Evolutionary conservation across 2,797 vertebrate genomes (phyloP).

Genomic region (Taeniopygia guttata): DNA sequence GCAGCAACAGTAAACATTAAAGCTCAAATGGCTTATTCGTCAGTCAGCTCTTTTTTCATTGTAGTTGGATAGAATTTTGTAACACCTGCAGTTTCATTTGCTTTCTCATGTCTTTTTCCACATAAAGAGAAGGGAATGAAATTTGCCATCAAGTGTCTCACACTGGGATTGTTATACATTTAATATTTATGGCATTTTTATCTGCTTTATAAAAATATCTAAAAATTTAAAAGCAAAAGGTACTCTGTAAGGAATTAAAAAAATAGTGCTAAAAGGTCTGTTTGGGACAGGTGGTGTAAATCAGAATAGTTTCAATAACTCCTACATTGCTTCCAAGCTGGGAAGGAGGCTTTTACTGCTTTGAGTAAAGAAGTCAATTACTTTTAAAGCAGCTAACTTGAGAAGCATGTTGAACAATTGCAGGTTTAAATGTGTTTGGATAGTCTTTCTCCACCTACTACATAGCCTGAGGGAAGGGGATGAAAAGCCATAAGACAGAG

Average conservation of each 20-base stretch:
- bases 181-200: background rate
- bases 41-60: background rate
- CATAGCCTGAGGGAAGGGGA: slow-evolving; percentile 28
- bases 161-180: background rate
- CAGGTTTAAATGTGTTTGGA: background rate
- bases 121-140: background rate
- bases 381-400: background rate
- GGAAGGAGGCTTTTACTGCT: background rate
- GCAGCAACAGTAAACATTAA: background rate
- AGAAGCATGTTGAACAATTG: background rate
- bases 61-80: background rate
- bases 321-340: background rate
- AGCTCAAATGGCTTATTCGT: background rate
- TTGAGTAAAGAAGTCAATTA: background rate
- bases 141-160: background rate
- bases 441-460: slow-evolving; percentile 7
- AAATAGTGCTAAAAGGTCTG: background rate
- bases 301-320: background rate
- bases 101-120: slow-evolving; percentile 9
- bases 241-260: background rate
- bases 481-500: slow-evolving; percentile 31
- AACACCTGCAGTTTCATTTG: slow-evolving; percentile 30
- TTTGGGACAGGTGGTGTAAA: background rate
- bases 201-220: slow-evolving; percentile 8
- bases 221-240: background rate